Evolutionary conservation across 2,113 vertebrate species (phyloP), one percentile per base, ranked within the genome.

Genomic region (Carassius auratus): DNA sequence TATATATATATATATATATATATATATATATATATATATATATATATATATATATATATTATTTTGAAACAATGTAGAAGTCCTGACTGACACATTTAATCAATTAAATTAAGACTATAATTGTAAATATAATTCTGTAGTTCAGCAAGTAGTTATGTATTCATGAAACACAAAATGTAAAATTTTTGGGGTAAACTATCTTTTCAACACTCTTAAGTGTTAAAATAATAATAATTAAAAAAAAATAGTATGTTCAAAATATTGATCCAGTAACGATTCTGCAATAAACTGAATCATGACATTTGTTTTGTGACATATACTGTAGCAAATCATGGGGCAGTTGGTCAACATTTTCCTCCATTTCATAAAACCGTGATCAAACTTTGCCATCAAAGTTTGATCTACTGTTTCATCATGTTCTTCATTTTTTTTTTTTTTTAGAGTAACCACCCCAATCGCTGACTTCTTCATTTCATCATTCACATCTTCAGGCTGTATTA

Each of bases 391-490:
- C 30, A 30, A 30, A 73, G 55, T 75, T 33, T 69, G 30, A 71
- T 48, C 45, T 42, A 21, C 30, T 26, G 4, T 69, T 79, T 84
- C 36, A 62, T 76, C 66, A 55, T 84, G 2, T 85, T 48, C 79
- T 88, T 77, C 12, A 81, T 45, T 61, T 69, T 45, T 30, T 30
- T 30, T 30, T 30, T 30, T 42, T 33, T 64, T 36, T 64, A 86
- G 85, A 82, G 68, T 76, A 59, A 80, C 84, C 59, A 23, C 57
- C 33, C 55, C 52, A 82, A 74, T 8, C 30, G 5, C 45, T 71
- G 50, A 64, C 57, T 62, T 66, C 68, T 76, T 69, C 76, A 55
- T 42, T 57, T 66, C 77, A 84, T 84, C 78, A 33, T 81, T 55
- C 21, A 57, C 81, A 21, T 64, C 59, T 62, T 84, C 50, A 77